These are phyloP conservation scores for Temnothorax longispinosus DNA, from an alignment of 1,140 invertebrate genomes.

Conservation along the genomic window DNA sequence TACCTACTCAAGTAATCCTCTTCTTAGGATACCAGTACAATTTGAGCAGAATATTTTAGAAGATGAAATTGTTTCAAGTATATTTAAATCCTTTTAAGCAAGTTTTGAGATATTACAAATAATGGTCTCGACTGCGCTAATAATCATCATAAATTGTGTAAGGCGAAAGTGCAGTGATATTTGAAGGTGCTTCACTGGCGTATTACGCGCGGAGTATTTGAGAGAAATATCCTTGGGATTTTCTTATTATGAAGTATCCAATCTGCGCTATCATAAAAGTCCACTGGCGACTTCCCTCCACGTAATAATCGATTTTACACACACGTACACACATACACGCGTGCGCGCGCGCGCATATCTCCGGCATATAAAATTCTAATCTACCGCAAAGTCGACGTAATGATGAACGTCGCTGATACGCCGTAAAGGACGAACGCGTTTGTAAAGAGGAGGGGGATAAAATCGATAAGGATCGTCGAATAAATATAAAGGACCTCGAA, in stretches of 20 bases:
- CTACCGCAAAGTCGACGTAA: slow-evolving; percentile 49
- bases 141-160: background rate
- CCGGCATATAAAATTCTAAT: slow-evolving; percentile 64
- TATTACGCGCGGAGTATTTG: background rate
- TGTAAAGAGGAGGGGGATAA: slow-evolving; percentile 30
- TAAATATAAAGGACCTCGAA: slow-evolving; percentile 41
- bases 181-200: background rate
- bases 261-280: background rate
- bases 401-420: slow-evolving; percentile 57
- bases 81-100: background rate
- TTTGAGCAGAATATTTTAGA: slow-evolving; percentile 19
- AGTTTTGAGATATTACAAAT: background rate
- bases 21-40: slow-evolving; percentile 45
- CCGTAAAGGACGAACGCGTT: slow-evolving; percentile 13
- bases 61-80: background rate
- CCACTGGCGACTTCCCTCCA: background rate
- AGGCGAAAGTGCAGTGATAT: background rate
- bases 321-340: background rate
- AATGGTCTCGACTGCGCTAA: background rate
- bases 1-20: slow-evolving; percentile 56
- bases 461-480: slow-evolving; percentile 65
- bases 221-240: background rate
- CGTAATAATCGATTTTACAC: slow-evolving; percentile 45
- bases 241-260: background rate
- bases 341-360: background rate